A percentile compares a stretch with the other conserved stretches of the same genome.
These are phyloP conservation scores for Podotricha telesiphe DNA, from an alignment of 2,888 invertebrate genomes.

Conservation along the genomic window DNA sequence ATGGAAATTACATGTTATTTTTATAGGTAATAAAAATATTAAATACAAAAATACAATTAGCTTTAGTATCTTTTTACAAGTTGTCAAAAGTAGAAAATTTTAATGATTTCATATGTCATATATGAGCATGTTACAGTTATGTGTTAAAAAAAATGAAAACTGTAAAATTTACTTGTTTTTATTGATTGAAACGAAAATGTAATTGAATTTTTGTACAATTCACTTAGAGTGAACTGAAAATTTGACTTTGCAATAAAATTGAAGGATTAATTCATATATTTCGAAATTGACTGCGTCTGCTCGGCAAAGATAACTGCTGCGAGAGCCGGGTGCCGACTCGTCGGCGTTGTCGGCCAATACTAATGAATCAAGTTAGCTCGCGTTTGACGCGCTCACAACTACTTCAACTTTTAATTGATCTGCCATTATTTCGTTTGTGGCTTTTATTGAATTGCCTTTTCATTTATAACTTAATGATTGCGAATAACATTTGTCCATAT, in stretches of 20 bases:
- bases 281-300: conserved; percentile 26
- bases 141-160: neutral
- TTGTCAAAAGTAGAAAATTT: no score
- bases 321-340: conserved; percentile 33
- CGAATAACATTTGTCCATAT: neutral
- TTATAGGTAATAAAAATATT: no score
- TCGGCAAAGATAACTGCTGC: conserved; percentile 26
- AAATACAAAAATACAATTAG: no score
- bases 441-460: conserved; percentile 71
- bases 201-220: neutral
- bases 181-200: neutral
- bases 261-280: conserved; percentile 27
- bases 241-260: conserved; percentile 19
- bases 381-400: conserved; percentile 56
- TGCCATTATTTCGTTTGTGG: conserved; percentile 67
- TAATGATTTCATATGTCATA: no score
- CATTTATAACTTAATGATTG: conserved; percentile 70
- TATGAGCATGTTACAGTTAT: neutral
- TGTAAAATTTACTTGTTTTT: neutral
- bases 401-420: conserved; percentile 78
- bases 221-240: conserved; percentile 1
- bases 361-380: conserved; percentile 74
- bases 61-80: no score
- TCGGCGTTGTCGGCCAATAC: conserved; percentile 60
- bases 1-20: no score